Percentiles rank a stretch among this genome's conserved stretches.
These are phyloP conservation scores for Gymnarchus niloticus DNA, from an alignment of 2,113 vertebrate genomes.

Conservation along the genomic window DNA sequence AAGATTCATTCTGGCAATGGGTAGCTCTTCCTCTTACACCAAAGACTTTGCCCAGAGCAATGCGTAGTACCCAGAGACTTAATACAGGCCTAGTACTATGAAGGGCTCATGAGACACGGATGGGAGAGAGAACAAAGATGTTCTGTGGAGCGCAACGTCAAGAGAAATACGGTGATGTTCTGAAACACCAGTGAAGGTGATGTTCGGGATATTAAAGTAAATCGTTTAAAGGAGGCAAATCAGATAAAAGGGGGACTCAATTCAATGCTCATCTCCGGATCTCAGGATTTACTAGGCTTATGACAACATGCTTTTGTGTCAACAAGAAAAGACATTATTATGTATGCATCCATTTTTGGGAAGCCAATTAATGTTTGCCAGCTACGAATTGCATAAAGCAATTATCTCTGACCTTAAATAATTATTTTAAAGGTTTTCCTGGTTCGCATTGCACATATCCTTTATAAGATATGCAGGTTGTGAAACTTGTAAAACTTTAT, in stretches of 20 bases:
- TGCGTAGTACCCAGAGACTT: constrained; percentile 57
- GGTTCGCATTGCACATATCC: too few relatives aligned
- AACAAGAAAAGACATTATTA: too few relatives aligned
- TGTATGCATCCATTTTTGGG: too few relatives aligned
- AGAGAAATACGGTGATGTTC: constrained; percentile 61
- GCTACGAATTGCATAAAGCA: too few relatives aligned
- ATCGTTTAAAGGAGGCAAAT: neutral
- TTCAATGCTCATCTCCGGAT: neutral
- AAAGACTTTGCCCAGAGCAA: constrained; percentile 58
- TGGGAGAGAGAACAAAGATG: constrained; percentile 61
- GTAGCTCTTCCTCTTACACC: constrained; percentile 31
- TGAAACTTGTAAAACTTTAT: too few relatives aligned
- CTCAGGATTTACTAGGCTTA: too few relatives aligned
- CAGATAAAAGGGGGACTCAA: neutral
- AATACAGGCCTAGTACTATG: constrained; percentile 35
- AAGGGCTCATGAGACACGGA: constrained; percentile 56
- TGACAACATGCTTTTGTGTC: too few relatives aligned
- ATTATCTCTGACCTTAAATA: too few relatives aligned
- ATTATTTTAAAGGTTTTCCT: too few relatives aligned
- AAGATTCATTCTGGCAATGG: constrained; percentile 60
- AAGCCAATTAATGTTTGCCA: too few relatives aligned
- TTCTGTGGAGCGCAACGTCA: constrained; percentile 45
- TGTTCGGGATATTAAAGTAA: neutral
- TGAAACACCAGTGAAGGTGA: constrained; percentile 49
- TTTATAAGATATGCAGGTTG: too few relatives aligned